Conservation (phyloP, 2,888 invertebrate species). For the Lasioglossum lativentre region DNA sequence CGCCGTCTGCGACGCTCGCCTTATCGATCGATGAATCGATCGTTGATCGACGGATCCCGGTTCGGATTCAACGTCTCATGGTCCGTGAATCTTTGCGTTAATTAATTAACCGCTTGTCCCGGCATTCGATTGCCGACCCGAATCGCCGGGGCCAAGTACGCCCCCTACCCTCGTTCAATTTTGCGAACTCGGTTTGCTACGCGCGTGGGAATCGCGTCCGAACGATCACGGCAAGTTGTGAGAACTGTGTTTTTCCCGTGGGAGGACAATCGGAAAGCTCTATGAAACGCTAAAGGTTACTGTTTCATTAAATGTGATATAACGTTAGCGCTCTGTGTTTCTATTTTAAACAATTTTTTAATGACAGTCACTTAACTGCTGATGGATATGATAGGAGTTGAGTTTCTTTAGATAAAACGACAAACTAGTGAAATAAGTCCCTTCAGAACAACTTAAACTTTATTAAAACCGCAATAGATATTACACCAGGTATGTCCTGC, state of each 20-base stretch:
- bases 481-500: too few relatives aligned
- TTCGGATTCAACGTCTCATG: conserved; percentile 62
- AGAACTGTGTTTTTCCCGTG: neutral
- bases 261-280: neutral
- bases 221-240: neutral
- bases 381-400: too few relatives aligned
- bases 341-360: too few relatives aligned
- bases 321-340: too few relatives aligned
- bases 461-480: too few relatives aligned
- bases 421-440: too few relatives aligned
- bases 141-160: conserved; percentile 18
- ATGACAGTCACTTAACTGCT: too few relatives aligned
- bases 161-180: neutral
- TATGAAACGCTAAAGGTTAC: neutral
- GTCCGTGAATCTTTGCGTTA: conserved; percentile 65
- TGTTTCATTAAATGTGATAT: neutral
- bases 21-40: conserved; percentile 74
- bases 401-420: too few relatives aligned
- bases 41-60: conserved; percentile 71
- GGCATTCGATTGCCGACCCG: conserved; percentile 38
- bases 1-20: conserved; percentile 67
- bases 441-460: too few relatives aligned
- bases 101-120: conserved; percentile 72
- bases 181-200: conserved; percentile 29
- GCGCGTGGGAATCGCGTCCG: conserved; percentile 34